Evolutionary conservation across 2,113 vertebrate genomes (phyloP).

Genomic region (Chamaetylas fuelleborni): DNA sequence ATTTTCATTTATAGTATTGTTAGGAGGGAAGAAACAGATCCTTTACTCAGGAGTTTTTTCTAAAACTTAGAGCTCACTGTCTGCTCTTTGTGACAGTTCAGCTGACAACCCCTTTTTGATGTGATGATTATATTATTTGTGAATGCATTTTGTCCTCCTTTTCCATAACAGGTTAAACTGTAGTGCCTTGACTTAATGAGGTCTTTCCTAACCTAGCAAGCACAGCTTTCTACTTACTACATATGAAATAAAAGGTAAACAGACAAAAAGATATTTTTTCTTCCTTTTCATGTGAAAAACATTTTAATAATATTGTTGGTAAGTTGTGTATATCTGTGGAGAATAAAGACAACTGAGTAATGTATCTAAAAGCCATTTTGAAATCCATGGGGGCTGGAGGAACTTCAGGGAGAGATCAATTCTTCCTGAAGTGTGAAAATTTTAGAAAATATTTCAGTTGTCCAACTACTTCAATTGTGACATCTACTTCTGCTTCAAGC

Average conservation of each 20-base stretch:
- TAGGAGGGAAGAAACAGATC: neutral
- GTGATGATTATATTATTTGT: neutral
- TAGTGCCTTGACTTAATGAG: neutral
- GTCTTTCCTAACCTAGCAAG: neutral
- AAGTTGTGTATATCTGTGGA: neutral
- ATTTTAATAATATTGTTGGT: neutral
- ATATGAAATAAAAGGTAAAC: neutral
- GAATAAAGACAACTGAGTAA: neutral
- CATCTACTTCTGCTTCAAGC: constrained; percentile 2
- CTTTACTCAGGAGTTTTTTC: neutral
- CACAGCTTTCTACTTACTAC: neutral
- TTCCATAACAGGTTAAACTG: neutral
- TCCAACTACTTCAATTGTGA: neutral
- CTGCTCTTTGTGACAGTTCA: neutral
- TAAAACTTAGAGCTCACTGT: neutral
- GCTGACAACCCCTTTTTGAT: neutral
- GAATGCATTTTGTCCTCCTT: constrained; percentile 1
- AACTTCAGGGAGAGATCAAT: neutral
- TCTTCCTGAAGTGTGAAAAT: neutral
- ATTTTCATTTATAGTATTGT: neutral
- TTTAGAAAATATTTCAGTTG: neutral
- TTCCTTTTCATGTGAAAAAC: neutral
- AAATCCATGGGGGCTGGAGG: neutral
- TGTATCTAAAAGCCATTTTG: neutral
- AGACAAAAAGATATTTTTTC: neutral